Evolutionary conservation across 2,113 vertebrate species (phyloP).

Genomic region (Sialia sialis): DNA sequence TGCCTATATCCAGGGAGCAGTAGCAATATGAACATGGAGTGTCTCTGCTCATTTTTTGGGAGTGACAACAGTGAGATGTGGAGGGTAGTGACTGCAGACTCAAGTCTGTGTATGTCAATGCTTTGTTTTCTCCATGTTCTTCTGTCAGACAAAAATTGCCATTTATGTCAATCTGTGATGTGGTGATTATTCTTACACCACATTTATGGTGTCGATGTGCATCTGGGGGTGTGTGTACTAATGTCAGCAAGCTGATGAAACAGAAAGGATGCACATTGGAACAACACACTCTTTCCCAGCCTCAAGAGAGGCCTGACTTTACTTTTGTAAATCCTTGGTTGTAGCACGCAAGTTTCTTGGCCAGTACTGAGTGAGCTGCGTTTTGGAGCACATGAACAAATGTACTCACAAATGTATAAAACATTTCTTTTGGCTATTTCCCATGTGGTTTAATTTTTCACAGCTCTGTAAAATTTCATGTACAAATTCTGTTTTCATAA

Average conservation of each 20-base stretch:
- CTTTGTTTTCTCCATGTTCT: background rate
- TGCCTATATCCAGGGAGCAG: background rate
- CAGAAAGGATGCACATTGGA: background rate
- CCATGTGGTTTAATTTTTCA: background rate
- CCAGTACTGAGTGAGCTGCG: background rate
- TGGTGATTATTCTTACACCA: background rate
- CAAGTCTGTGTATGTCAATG: rapidly evolving
- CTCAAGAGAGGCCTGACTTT: background rate
- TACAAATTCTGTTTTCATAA: background rate
- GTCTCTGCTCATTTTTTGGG: background rate
- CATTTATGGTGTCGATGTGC: rapidly evolving
- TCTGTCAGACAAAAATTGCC: background rate
- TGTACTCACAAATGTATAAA: background rate
- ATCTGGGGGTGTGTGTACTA: background rate
- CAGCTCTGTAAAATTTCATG: background rate
- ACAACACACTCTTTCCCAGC: background rate
- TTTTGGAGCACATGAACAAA: background rate
- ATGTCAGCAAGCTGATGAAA: background rate
- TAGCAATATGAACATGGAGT: background rate
- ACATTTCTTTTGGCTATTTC: background rate
- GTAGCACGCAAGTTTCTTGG: background rate
- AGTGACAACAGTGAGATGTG: background rate
- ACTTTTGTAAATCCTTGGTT: background rate
- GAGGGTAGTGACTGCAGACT: background rate
- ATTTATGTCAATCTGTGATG: background rate